Conservation (phyloP, 2,797 vertebrate genomes). For the Myiotriccus ornatus region DNA sequence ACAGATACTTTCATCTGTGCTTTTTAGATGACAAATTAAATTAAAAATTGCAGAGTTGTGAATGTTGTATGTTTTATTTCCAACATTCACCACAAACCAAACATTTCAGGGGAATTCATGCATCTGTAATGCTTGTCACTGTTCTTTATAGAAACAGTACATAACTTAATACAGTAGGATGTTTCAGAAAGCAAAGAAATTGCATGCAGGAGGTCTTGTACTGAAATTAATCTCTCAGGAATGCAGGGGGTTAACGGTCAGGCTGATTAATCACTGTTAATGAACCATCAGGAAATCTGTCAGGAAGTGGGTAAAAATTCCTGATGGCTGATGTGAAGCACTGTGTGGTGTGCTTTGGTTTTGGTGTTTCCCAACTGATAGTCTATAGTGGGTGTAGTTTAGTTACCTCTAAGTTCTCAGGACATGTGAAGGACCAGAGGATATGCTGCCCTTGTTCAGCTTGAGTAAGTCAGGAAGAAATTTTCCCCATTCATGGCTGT, state of each 20-base stretch:
- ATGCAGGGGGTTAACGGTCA: conserved; percentile 75
- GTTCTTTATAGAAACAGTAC: conserved; percentile 47
- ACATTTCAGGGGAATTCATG: conserved; percentile 55
- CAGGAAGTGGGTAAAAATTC: conserved; percentile 74
- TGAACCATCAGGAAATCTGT: conserved; percentile 73
- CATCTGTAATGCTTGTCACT: conserved; percentile 31
- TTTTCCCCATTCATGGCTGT: neutral
- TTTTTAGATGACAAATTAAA: conserved; percentile 24
- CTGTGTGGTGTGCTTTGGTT: conserved; percentile 45
- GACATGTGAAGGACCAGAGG: neutral
- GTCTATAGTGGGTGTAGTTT: neutral
- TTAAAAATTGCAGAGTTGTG: conserved; percentile 14
- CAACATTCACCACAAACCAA: conserved; percentile 46
- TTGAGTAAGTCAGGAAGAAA: neutral
- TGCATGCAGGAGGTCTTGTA: conserved; percentile 54
- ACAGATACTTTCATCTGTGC: conserved; percentile 21
- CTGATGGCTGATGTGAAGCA: conserved; percentile 66
- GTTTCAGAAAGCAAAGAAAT: conserved; percentile 69
- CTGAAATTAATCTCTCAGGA: conserved; percentile 74
- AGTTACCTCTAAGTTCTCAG: conserved; percentile 24
- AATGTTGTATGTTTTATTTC: conserved; percentile 29
- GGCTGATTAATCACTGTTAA: conserved; percentile 66
- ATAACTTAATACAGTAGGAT: conserved; percentile 58
- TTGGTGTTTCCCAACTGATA: conserved; percentile 52
- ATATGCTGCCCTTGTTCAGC: neutral